Percentiles rank a stretch among this genome's conserved stretches.
phyloP scores from a whole-genome alignment of 2,113 vertebrate genomes.

The Poeciliopsis retropinna region DNA sequence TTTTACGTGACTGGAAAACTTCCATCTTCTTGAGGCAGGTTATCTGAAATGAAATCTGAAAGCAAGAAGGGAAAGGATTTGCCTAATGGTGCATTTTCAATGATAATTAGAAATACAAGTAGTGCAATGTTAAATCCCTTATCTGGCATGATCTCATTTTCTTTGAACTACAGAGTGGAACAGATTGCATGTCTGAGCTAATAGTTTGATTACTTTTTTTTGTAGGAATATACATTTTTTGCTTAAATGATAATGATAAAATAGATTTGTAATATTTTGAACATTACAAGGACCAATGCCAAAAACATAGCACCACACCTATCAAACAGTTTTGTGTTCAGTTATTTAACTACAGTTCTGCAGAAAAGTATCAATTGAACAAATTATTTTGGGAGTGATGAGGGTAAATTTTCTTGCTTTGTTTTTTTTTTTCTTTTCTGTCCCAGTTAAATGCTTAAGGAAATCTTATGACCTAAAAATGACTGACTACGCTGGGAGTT shows the following conservation, averaged over 20 bases:
- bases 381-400: not conserved
- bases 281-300: not conserved
- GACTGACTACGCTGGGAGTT: not conserved
- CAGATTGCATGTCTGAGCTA: not conserved
- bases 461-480: not conserved
- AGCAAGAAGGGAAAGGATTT: slow-evolving; percentile 14
- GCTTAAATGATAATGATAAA: no score
- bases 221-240: not conserved
- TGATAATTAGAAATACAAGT: not conserved
- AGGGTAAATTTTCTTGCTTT: no score
- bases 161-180: not conserved
- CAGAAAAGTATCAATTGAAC: not conserved
- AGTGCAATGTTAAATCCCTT: not conserved
- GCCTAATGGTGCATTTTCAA: not conserved
- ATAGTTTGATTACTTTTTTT: not conserved
- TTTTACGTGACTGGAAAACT: slow-evolving; percentile 28
- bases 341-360: not conserved
- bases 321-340: not conserved
- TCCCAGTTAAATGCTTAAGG: not conserved
- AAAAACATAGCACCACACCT: not conserved
- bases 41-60: slow-evolving; percentile 22
- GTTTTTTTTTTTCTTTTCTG: not conserved
- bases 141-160: not conserved
- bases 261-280: no score
- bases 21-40: slow-evolving; percentile 42